These are phyloP conservation scores for Ypsolopha scabrella DNA, from an alignment of 2,888 invertebrate genomes.

Conservation along the genomic window DNA sequence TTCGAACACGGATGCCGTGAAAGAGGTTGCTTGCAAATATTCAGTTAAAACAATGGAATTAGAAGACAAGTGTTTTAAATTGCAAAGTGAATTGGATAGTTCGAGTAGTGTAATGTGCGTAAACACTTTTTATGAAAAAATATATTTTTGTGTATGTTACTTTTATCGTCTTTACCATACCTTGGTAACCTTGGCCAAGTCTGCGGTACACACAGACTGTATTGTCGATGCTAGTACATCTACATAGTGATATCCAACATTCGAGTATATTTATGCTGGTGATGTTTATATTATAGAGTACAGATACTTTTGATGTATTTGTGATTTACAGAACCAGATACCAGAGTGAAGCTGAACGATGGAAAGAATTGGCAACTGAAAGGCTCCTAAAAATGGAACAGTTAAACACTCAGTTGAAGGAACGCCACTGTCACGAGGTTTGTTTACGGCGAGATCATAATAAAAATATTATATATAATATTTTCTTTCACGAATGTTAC, in stretches of 20 bases:
- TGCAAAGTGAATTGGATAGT: slow-evolving; percentile 51
- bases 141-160: slow-evolving; percentile 14
- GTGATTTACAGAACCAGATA: slow-evolving; percentile 30
- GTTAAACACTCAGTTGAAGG: slow-evolving; percentile 68
- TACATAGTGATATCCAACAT: too few species aligned
- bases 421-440: slow-evolving; percentile 72
- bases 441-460: slow-evolving; percentile 3
- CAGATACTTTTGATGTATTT: not conserved
- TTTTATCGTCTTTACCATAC: not conserved
- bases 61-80: slow-evolving; percentile 50
- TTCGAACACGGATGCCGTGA: slow-evolving; percentile 28
- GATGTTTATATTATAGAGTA: too few species aligned
- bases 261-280: too few species aligned
- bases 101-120: slow-evolving; percentile 65
- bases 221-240: too few species aligned
- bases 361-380: slow-evolving; percentile 77
- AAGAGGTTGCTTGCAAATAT: slow-evolving; percentile 47
- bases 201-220: too few species aligned
- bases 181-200: too few species aligned
- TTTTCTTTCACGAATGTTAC: too few species aligned
- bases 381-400: slow-evolving; percentile 75
- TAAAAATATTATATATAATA: too few species aligned
- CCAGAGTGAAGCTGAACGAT: slow-evolving; percentile 62
- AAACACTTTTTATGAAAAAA: slow-evolving; percentile 51
- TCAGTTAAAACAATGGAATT: slow-evolving; percentile 44